These are phyloP conservation scores for Pelecanoides urinatrix DNA, from an alignment of 2,113 vertebrate species.

Conservation along the genomic window DNA sequence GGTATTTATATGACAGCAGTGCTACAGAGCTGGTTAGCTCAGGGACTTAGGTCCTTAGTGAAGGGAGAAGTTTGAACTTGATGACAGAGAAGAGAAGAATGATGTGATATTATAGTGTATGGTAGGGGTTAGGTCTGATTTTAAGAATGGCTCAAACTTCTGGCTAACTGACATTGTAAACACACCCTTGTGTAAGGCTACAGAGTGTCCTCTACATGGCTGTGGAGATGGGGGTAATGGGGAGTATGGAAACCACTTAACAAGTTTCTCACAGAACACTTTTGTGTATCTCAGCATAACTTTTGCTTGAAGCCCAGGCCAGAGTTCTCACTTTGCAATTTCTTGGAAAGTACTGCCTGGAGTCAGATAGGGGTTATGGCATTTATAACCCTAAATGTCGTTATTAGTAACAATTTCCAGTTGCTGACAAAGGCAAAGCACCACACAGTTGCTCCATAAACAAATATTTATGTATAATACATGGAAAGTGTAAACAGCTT, in stretches of 20 bases:
- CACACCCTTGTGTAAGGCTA: not conserved
- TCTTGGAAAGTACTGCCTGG: slow-evolving; percentile 55
- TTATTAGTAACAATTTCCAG: slow-evolving; percentile 51
- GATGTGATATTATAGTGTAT: not conserved
- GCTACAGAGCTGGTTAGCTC: not conserved
- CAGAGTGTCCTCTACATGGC: not conserved
- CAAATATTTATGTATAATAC: slow-evolving; percentile 60
- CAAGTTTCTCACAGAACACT: slow-evolving; percentile 15
- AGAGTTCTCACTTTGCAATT: slow-evolving; percentile 46
- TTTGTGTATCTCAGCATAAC: slow-evolving; percentile 48
- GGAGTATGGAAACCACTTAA: not conserved
- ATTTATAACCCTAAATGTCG: slow-evolving; percentile 40
- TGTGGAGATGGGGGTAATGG: not conserved
- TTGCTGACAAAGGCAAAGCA: slow-evolving; percentile 59
- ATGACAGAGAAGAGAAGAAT: not conserved
- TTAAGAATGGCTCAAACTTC: not conserved
- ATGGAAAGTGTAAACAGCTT: slow-evolving; percentile 53
- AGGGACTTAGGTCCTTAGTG: not conserved
- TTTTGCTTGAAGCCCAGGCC: slow-evolving; percentile 35
- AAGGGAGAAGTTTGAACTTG: not conserved
- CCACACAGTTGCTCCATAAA: slow-evolving; percentile 58
- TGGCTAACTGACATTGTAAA: not conserved
- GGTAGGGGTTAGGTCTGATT: not conserved
- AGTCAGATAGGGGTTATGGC: slow-evolving; percentile 52
- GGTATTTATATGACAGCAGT: not conserved